A percentile compares a stretch with the other conserved stretches of the same genome.
Conservation (phyloP, 2,113 vertebrate species). For the Corapipo altera region DNA sequence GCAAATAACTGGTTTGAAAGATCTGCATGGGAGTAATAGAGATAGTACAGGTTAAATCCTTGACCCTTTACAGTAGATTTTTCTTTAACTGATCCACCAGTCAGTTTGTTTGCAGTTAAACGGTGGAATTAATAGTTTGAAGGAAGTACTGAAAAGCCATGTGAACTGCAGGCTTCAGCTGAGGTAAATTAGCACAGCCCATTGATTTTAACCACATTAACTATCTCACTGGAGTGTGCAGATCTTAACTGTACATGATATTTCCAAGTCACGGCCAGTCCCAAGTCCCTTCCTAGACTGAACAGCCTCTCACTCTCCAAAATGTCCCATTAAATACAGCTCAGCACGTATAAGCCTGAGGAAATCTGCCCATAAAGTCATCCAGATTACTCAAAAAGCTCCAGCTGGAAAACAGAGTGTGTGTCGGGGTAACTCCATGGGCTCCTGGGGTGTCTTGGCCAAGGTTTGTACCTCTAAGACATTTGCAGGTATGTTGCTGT, state of each 20-base stretch:
- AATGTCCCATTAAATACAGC: neutral
- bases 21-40: neutral
- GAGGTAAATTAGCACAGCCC: conserved; percentile 29
- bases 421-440: neutral
- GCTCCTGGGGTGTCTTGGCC: neutral
- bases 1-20: conserved; percentile 26
- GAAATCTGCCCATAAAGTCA: neutral
- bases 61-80: conserved; percentile 32
- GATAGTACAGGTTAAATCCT: conserved; percentile 14
- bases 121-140: neutral
- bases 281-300: neutral
- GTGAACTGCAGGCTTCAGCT: neutral
- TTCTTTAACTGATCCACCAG: conserved; percentile 29
- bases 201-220: conserved; percentile 49
- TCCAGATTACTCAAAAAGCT: neutral
- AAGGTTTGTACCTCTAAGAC: neutral
- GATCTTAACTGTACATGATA: neutral
- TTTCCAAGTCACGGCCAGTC: neutral
- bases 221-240: conserved; percentile 22
- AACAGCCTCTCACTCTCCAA: neutral
- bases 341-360: neutral
- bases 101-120: conserved; percentile 41
- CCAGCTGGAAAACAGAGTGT: neutral
- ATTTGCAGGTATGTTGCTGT: neutral
- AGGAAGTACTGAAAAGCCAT: neutral